A percentile compares a stretch with the other conserved stretches of the same genome.
Evolutionary conservation across 2,113 vertebrate genomes (phyloP).

Genomic region (Suncus etruscus): DNA sequence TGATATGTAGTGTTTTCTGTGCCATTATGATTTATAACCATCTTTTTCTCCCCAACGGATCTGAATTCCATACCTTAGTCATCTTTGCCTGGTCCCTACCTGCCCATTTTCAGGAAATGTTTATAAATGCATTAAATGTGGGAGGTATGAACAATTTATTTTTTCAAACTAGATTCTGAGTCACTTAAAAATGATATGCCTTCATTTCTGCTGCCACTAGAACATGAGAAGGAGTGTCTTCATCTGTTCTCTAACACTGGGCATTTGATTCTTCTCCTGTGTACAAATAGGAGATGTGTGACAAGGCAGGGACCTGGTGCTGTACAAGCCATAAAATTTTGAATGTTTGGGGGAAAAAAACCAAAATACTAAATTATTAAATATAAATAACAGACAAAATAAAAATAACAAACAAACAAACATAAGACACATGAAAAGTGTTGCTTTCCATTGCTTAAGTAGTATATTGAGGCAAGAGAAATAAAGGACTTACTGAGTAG

Average conservation of each 20-base stretch:
- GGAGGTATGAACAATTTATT: not conserved
- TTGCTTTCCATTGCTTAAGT: not conserved
- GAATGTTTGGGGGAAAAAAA: not conserved
- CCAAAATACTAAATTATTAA: too few species aligned
- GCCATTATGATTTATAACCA: constrained; percentile 48
- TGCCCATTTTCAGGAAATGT: too few species aligned
- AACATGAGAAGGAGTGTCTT: not conserved
- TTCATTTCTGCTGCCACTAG: not conserved
- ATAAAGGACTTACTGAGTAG: not conserved
- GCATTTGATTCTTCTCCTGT: not conserved
- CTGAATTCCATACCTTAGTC: not conserved
- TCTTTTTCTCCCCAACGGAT: not conserved
- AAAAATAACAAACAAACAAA: not conserved
- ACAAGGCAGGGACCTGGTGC: too few species aligned
- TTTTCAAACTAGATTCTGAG: not conserved
- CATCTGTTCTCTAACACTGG: not conserved
- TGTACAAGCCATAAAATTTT: rapidly evolving
- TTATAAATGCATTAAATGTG: not conserved
- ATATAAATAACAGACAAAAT: too few species aligned
- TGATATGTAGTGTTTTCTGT: constrained; percentile 24
- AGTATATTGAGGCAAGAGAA: not conserved
- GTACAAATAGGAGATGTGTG: not conserved
- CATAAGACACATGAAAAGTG: not conserved
- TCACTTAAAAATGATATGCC: not conserved
- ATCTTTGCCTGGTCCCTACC: not conserved